Base-by-base conservation (phyloP, 2,113 vertebrate species). In the Malurus cyaneus region DNA sequence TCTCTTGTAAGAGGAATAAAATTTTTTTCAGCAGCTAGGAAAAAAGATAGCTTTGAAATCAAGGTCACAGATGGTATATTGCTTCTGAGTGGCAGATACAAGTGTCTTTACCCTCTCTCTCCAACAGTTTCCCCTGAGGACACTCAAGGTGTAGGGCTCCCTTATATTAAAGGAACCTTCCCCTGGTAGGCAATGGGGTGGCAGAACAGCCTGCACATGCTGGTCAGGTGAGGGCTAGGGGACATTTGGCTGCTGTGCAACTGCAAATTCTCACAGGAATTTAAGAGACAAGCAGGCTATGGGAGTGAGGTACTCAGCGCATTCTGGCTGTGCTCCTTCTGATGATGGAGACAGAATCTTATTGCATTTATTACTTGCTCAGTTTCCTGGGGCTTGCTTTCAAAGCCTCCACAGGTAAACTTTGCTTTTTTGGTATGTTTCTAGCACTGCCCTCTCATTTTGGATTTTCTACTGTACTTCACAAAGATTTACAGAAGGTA, bases 171-270 rank as follows among this genome's bases (percentile, higher is more conserved):
- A 86, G 39, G 41, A 86, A 53, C 36, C 25, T 34, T 72, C 14
- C 19, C 1, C 0, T 24, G 32, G 23, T 9, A 62, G 42, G 29
- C 3, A 4, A 1, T 0, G 21, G 16, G 19, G 13, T 2, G 42
- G 47, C 61, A 70, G 26, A 81, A 46, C 41, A 80, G 32, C 41
- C n/a, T 0, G 0, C 8, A 14, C 15, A 14, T 19, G 3, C 8
- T 20, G 42, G 6, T 11, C 12, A 13, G 13, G 15, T 1, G 2
- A 74, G 28, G 25, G 28, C 18, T 17, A 4, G 0, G 5, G 61
- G 42, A n/a, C 17, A 21, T 53, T 36, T 91, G 25, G 29, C 39
- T 4, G 10, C 73, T 84, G 8, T 24, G 28, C 6, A 18, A 23
- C 57, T 59, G 25, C 39, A 85, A 74, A 42, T 67, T 53, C 34